These are phyloP conservation scores for Aphis gossypii DNA, from an alignment of 1,140 invertebrate genomes.

Conservation along the genomic window DNA sequence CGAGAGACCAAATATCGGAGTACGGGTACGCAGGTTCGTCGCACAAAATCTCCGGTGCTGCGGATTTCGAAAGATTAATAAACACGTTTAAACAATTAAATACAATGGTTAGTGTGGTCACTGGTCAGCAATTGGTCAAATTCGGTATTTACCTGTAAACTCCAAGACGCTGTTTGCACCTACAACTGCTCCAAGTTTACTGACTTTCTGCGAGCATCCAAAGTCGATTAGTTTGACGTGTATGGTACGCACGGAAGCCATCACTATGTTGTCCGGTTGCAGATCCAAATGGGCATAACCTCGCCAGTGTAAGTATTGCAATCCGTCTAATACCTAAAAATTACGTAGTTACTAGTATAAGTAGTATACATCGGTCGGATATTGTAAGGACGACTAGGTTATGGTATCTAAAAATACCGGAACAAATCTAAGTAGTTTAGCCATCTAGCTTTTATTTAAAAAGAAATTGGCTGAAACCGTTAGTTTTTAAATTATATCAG, in stretches of 20 bases:
- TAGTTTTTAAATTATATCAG: no score
- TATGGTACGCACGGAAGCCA: conserved; percentile 83
- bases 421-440: no score
- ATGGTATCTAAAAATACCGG: neutral
- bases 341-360: no score
- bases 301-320: conserved; percentile 93
- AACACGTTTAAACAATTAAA: neutral
- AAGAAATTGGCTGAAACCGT: no score
- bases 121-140: neutral
- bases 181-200: conserved; percentile 78
- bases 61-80: conserved; percentile 64
- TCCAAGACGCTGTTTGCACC: conserved; percentile 73
- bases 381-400: neutral
- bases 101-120: neutral
- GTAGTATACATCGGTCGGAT: neutral
- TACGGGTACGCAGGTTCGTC: conserved; percentile 86
- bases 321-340: conserved; percentile 77
- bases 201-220: conserved; percentile 81
- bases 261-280: conserved; percentile 96
- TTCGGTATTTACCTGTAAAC: conserved; percentile 70
- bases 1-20: conserved; percentile 96
- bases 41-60: conserved; percentile 93
- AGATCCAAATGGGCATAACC: conserved; percentile 91
- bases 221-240: conserved; percentile 94
- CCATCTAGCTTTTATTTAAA: no score